Evolutionary conservation across 2,113 vertebrate genomes (phyloP), one percentile per base, ranked within the genome.

Genomic region (Eclectus roratus): DNA sequence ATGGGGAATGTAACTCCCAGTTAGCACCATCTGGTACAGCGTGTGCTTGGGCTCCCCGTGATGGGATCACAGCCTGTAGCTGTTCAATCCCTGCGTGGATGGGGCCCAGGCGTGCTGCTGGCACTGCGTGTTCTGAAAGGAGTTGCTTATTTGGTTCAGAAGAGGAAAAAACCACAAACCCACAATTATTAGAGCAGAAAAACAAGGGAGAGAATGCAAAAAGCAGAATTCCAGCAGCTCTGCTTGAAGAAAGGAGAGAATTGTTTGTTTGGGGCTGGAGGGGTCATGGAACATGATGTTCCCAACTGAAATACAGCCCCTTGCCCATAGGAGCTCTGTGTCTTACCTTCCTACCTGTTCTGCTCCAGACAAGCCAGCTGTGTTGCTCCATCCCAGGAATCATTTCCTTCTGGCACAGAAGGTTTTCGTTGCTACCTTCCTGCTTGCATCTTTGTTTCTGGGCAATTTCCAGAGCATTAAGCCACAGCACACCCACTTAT

Each of bases 401-500:
- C 24, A 17, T 94, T 85, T 69, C 88, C 72, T 86, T 84, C 88
- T 86, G 64, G 23, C 80, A 72, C 1, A 71, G 43, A 35, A 77
- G 77, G 61, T 87, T 92, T 33, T 85, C 88, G 61, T 96, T 88
- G 86, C 71, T 91, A 56, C 88, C 69, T 96, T 93, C 90, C 92
- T 64, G 56, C 92, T 65, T 55, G 43, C 80, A 44, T 93, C 93
- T 93, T 96, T 88, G 82, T 94, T 94, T 96, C 91, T 91, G 92
- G 83, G 90, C 93, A 56, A 85, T 94, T 96, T 96, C 85, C 96
- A 96, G 76, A 86, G 61, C 93, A 76, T 91, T 92, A 88, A 96
- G 69, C 88, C 47, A 17, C 89, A 66, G 85, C 84, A 94, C 74
- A 90, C 92, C 72, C 88, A 88, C 94, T 93, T 79, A 76, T 86